Evolutionary conservation across 1,140 invertebrate species (phyloP).

Genomic region (Trachymyrmex septentrionalis): DNA sequence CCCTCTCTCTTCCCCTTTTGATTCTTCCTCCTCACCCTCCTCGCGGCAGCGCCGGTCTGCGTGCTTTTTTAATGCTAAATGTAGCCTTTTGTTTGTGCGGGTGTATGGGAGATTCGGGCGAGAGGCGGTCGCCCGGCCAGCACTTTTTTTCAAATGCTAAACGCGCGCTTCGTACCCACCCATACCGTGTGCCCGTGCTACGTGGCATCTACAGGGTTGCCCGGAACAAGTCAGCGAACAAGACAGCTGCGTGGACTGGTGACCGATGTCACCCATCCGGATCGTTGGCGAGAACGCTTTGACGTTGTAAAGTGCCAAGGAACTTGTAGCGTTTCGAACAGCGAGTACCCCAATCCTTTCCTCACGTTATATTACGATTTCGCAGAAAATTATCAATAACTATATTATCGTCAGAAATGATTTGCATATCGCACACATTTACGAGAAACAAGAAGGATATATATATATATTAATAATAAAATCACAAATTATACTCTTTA

Average conservation of each 20-base stretch:
- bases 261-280: constrained; percentile 46
- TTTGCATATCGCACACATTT: background rate
- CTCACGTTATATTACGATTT: background rate
- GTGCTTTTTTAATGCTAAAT: constrained; percentile 84
- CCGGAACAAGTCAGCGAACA: constrained; percentile 67
- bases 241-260: constrained; percentile 55
- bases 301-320: constrained; percentile 9
- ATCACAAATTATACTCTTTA: background rate
- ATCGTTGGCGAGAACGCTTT: constrained; percentile 15
- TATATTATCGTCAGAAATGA: background rate
- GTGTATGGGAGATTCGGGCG: constrained; percentile 72
- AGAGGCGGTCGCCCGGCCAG: constrained; percentile 61
- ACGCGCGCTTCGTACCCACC: constrained; percentile 73
- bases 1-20: constrained; percentile 17
- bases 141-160: constrained; percentile 81
- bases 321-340: constrained; percentile 12
- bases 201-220: constrained; percentile 73
- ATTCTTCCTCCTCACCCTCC: constrained; percentile 42
- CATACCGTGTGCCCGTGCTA: constrained; percentile 55
- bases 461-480: too few relatives aligned
- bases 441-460: background rate
- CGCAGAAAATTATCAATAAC: background rate
- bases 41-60: constrained; percentile 60
- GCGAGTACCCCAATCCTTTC: background rate
- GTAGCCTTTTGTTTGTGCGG: constrained; percentile 80